Base-by-base conservation (phyloP, 2,888 invertebrate species). In the Sarcophaga caerulescens region DNA sequence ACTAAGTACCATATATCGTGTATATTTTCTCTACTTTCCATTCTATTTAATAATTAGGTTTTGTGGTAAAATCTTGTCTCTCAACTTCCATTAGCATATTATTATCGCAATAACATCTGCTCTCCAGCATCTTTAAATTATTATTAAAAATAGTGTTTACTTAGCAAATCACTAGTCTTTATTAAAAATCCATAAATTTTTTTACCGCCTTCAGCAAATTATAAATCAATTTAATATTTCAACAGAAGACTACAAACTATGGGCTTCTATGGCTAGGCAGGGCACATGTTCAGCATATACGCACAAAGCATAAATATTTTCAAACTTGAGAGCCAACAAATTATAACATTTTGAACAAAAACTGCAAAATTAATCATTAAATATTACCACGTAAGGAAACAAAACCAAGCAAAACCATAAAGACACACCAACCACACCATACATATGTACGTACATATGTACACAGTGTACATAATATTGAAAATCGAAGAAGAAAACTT, bases 401-500 rank as follows among this genome's bases (percentile, higher is more conserved):
- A 60, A 17, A 21, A 60, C 60, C 21, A 14, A 68, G 44, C n/a
- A 21, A 47, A 12, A 52, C 52, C 35, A 35, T 35, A 35, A 35
- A 35, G 35, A 35, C 35, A 35, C 35, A 35, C 10, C 35, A 35
- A 35, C n/a, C n/a, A n/a, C 8, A 35, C 8, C 1, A 35, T 35
- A 5, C 1, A 35, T 10, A 35, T 35, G 52, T 44, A 69, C 52
- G 19, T 17, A 62, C 12, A 0, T 4, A 62, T 4, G 6, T 25
- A 17, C 14, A 35, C 0, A 35, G n/a, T 14, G 21, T 10, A 4
- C 66, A 45, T 10, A 2, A 19, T 69, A 69, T 63, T 81, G 23
- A 69, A 69, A 68, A 75, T 19, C 70, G 75, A 80, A 62, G n/a
- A 77, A 60, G 63, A 84, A 80, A 84, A 80, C 60, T 84, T 84